Percentiles rank a stretch among this genome's conserved stretches.
Evolutionary conservation across 1,140 invertebrate genomes (phyloP).

Genomic region (Aphaenogaster ashmeadi): DNA sequence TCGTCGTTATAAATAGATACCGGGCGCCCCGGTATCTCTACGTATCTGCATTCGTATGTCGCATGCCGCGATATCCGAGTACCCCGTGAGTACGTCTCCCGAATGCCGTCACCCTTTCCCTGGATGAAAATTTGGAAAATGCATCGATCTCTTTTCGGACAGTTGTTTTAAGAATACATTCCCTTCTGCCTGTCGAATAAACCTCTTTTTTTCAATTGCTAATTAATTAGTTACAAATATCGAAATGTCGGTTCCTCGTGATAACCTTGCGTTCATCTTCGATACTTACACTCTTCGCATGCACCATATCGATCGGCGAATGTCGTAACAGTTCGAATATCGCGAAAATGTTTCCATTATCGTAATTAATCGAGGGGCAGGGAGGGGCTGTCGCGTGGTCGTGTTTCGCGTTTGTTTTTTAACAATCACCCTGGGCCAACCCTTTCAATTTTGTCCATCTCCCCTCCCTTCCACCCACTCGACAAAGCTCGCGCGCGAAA

Average conservation of each 20-base stretch:
- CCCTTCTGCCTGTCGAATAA: neutral
- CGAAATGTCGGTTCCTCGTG: no score
- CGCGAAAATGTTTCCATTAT: conserved; percentile 59
- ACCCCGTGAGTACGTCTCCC: neutral
- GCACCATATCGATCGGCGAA: neutral
- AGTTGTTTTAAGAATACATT: neutral
- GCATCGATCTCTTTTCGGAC: neutral
- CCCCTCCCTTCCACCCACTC: neutral
- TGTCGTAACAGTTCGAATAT: neutral
- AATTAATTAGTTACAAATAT: conserved; percentile 7
- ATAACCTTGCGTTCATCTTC: neutral
- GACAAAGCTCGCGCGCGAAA: conserved; percentile 48
- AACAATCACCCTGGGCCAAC: conserved; percentile 38
- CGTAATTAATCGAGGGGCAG: conserved; percentile 37
- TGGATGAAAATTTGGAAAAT: neutral
- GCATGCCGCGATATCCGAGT: conserved; percentile 67
- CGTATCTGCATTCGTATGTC: conserved; percentile 70
- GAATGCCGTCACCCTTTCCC: neutral
- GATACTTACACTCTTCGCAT: neutral
- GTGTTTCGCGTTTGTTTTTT: conserved; percentile 49
- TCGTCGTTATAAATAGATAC: conserved; percentile 82
- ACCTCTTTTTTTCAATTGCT: neutral
- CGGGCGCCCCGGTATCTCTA: conserved; percentile 70
- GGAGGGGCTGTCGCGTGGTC: neutral
- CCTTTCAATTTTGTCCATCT: conserved; percentile 48